Evolutionary conservation across 2,113 vertebrate species (phyloP), one percentile per base, ranked within the genome.

Genomic region (Lycaon pictus): DNA sequence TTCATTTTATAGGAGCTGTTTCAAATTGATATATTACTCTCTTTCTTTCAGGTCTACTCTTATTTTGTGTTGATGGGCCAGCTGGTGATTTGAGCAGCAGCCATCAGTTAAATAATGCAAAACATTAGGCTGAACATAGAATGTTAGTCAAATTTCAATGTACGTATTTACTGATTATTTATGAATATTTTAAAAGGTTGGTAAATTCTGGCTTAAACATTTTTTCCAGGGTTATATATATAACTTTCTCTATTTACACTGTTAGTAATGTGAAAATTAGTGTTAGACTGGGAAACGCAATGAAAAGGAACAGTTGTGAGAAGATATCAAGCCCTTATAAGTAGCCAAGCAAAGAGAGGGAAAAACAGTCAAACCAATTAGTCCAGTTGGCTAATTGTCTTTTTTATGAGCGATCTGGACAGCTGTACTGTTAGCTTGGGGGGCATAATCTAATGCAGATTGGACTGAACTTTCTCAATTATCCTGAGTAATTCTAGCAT

Each of bases 301-400:
- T 74, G 56, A 74, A 89, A 86, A 92, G 12, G 37, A 55, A 11
- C 29, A 69, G 80, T 85, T 58, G 32, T 69, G 51, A 80, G 7
- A 96, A 2, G 43, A 98, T 96, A 84, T 88, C 12, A 89, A 93
- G 95, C 83, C 93, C 96, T 83, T 91, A 83, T 48, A 92, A 12
- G 56, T 71, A 92, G 48, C n/a, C 83, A 94, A 76, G 35, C 53
- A 96, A 95, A 80, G 7, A 89, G 29, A 56, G 79, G 29, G 12
- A 74, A 77, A 72, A 72, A 82, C 3, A 79, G 29, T 83, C 37
- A 82, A 96, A 92, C 60, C 25, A 91, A 90, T 94, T 77, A 88
- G 53, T 96, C 83, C 86, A 90, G 43, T 96, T 96, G 62, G 95
- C 67, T 96, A 93, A 97, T 71, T 67, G 10, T 60, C 62, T 90